Evolutionary conservation across 2,113 vertebrate genomes (phyloP).

Genomic region (Cinclus cinclus): DNA sequence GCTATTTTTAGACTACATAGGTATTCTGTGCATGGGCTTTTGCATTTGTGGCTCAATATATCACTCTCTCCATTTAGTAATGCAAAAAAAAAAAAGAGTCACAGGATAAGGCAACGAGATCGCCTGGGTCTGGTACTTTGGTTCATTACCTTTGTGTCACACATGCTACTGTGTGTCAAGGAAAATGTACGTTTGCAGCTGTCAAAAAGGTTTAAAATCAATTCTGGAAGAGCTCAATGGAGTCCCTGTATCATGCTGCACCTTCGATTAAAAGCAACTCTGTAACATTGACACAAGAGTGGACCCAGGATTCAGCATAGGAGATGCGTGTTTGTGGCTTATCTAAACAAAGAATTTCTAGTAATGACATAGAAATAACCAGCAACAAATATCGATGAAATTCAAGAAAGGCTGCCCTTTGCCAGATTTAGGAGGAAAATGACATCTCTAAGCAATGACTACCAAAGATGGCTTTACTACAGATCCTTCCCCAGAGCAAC

Average conservation of each 20-base stretch:
- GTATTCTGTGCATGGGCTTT: neutral
- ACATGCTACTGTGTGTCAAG: neutral
- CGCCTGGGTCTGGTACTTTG: neutral
- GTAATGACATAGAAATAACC: neutral
- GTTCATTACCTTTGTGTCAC: neutral
- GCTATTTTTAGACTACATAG: neutral
- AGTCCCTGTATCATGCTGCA: neutral
- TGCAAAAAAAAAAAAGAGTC: neutral
- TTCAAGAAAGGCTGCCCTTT: neutral
- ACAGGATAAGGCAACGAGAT: neutral
- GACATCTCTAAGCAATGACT: neutral
- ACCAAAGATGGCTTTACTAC: neutral
- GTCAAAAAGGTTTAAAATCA: neutral
- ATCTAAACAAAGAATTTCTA: neutral
- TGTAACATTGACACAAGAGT: neutral
- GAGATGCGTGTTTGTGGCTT: neutral
- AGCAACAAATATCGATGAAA: neutral
- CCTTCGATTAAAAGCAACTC: neutral
- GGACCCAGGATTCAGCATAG: neutral
- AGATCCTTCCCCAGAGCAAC: neutral
- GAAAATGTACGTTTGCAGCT: neutral
- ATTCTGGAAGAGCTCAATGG: neutral
- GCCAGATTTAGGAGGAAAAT: neutral
- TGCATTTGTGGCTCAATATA: neutral
- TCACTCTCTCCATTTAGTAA: neutral